Percentiles rank a stretch among this genome's conserved stretches.
phyloP scores from a whole-genome alignment of 2,797 vertebrate species.

The Pempheris klunzingeri region DNA sequence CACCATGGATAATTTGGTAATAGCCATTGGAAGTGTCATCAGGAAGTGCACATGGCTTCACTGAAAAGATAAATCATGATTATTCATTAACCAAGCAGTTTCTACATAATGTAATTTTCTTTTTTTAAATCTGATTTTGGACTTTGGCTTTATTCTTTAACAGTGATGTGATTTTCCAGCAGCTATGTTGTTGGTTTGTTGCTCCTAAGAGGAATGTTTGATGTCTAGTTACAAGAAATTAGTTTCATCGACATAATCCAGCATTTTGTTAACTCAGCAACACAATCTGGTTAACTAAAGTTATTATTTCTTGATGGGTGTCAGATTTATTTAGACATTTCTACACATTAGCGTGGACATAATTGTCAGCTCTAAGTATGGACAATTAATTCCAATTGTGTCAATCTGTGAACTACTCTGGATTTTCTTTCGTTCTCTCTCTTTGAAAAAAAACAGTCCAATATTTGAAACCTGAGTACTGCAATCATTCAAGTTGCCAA shows the following conservation, averaged over 20 bases:
- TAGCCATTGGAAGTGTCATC: conserved; percentile 72
- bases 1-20: conserved; percentile 54
- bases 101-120: no score
- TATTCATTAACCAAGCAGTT: background rate
- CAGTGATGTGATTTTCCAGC: background rate
- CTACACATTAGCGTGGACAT: background rate
- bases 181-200: background rate
- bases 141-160: conserved; percentile 1
- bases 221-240: background rate
- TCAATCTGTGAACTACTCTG: background rate
- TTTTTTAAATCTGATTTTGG: background rate
- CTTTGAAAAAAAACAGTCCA: no score
- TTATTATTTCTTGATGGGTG: background rate
- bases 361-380: background rate
- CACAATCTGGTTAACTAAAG: background rate
- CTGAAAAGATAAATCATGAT: conserved; percentile 45
- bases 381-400: background rate
- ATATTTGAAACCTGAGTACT: background rate
- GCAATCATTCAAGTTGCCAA: no score
- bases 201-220: background rate
- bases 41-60: conserved; percentile 74
- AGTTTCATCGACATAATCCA: background rate
- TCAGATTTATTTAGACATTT: background rate
- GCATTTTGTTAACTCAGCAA: background rate
- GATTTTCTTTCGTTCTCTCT: no score